These are phyloP conservation scores for Zaprionus davidi DNA, from an alignment of 1,140 invertebrate genomes.

Conservation along the genomic window DNA sequence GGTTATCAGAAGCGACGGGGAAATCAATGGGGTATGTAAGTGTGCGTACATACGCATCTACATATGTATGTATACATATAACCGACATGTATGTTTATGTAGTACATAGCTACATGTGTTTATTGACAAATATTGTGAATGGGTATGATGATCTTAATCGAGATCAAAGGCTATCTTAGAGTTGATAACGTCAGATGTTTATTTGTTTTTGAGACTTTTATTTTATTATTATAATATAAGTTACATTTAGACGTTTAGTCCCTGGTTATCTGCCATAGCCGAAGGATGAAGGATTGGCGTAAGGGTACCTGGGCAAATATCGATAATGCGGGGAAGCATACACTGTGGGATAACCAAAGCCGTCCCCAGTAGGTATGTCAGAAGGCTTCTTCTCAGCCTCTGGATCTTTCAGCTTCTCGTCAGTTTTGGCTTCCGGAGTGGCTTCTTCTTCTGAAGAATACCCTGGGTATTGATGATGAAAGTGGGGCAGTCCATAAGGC, in stretches of 20 bases:
- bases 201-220: neutral
- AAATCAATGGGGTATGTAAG: slow-evolving; percentile 31
- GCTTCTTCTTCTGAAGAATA: neutral
- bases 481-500: slow-evolving; percentile 33
- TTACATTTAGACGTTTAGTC: neutral
- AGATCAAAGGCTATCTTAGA: too few species aligned
- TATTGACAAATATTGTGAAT: neutral
- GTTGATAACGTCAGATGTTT: neutral
- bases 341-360: slow-evolving; percentile 48
- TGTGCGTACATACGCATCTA: neutral
- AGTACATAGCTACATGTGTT: neutral
- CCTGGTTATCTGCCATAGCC: slow-evolving; percentile 50
- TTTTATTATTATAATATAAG: neutral
- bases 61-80: neutral
- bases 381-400: neutral
- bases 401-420: neutral
- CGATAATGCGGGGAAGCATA: slow-evolving; percentile 45
- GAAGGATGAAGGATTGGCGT: slow-evolving; percentile 29
- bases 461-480: neutral
- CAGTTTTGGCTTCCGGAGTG: neutral
- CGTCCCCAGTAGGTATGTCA: neutral
- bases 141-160: neutral
- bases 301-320: slow-evolving; percentile 35
- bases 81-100: too few species aligned
- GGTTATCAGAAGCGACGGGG: slow-evolving; percentile 57